phyloP scores from a whole-genome alignment of 23 tunicate species.

The Styela clava region DNA sequence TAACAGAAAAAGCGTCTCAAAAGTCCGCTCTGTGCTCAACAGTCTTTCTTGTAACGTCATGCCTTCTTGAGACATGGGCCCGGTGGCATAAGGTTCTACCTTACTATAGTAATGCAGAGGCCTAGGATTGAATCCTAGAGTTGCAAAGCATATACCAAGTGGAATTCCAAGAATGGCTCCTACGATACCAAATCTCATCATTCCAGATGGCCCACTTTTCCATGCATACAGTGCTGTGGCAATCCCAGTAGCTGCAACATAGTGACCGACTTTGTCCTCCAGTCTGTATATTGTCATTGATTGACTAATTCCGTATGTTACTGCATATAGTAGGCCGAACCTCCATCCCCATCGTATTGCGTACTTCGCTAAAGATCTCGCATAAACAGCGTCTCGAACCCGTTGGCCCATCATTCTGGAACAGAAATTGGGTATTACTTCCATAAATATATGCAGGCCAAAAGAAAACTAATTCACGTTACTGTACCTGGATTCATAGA shows the following conservation, averaged over 20 bases:
- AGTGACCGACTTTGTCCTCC: slow-evolving; percentile 39
- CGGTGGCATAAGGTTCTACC: slow-evolving; percentile 16
- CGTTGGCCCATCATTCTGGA: slow-evolving; percentile 19
- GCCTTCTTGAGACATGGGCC: slow-evolving; percentile 26
- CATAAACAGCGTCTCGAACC: slow-evolving; percentile 25
- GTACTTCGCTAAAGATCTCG: slow-evolving; percentile 34
- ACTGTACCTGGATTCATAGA: slow-evolving; percentile 27
- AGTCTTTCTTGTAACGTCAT: slow-evolving; percentile 28
- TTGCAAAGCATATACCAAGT: slow-evolving; percentile 34
- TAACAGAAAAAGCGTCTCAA: background rate
- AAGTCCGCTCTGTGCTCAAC: background rate
- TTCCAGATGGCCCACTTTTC: slow-evolving; percentile 56
- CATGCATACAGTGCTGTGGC: slow-evolving; percentile 49
- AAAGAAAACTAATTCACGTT: too few species aligned
- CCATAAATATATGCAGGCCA: too few species aligned
- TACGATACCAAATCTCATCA: slow-evolving; percentile 40
- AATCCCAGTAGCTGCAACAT: slow-evolving; percentile 35
- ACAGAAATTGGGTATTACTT: too few species aligned
- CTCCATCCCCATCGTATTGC: slow-evolving; percentile 73
- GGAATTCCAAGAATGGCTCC: slow-evolving; percentile 46
- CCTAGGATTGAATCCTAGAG: slow-evolving; percentile 45
- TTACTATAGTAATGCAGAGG: slow-evolving; percentile 10
- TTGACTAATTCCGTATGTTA: slow-evolving; percentile 41
- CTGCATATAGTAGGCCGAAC: slow-evolving; percentile 29
- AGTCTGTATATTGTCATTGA: slow-evolving; percentile 42